These are phyloP conservation scores for Amphipyra berbera DNA, from an alignment of 2,888 invertebrate genomes.

Conservation along the genomic window DNA sequence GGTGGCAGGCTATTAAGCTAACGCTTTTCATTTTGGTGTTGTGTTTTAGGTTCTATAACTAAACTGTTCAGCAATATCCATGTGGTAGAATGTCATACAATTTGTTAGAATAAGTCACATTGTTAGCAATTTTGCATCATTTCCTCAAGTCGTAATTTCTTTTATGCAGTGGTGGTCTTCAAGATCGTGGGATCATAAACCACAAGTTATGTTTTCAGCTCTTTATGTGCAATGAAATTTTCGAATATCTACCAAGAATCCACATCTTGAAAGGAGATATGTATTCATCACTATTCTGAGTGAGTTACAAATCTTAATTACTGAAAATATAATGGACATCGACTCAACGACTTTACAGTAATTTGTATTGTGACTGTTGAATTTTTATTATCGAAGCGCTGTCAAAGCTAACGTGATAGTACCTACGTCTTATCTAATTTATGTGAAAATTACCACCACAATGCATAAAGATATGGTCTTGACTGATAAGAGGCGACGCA, in stretches of 20 bases:
- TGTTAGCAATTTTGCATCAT: conserved; percentile 31
- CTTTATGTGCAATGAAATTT: conserved; percentile 23
- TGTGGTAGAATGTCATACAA: conserved; percentile 20
- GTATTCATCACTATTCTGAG: background rate
- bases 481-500: conserved; percentile 59
- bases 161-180: conserved; percentile 10
- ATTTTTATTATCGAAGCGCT: conserved; percentile 29
- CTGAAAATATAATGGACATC: conserved; percentile 7
- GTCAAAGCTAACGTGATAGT: conserved; percentile 26
- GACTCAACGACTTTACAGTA: conserved; percentile 9
- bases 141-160: conserved; percentile 30
- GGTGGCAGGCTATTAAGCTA: conserved; percentile 40
- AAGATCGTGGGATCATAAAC: conserved; percentile 11
- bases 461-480: conserved; percentile 53
- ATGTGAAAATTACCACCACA: conserved; percentile 52
- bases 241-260: conserved; percentile 7
- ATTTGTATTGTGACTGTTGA: conserved; percentile 19
- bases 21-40: conserved; percentile 33
- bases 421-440: conserved; percentile 40
- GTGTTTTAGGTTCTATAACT: conserved; percentile 13
- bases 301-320: conserved; percentile 14
- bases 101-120: conserved; percentile 26
- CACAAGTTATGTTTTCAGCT: conserved; percentile 3
- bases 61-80: conserved; percentile 23
- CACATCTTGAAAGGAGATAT: background rate